Evolutionary conservation across 2,113 vertebrate species (phyloP), one percentile per base, ranked within the genome.

Genomic region (Diadophis punctatus): DNA sequence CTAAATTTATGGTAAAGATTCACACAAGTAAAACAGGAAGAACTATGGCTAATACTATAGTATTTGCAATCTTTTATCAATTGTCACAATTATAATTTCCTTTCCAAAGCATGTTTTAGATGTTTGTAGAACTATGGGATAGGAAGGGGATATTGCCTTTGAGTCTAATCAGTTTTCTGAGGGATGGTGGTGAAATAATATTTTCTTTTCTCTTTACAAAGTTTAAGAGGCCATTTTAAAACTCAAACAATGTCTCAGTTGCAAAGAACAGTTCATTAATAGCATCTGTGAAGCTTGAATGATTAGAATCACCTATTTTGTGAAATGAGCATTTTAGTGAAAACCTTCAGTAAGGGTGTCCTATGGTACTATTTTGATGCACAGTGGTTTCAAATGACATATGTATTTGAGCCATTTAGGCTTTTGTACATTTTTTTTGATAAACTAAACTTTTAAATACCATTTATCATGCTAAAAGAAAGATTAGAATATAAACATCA

Each of bases 341-440:
- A 91, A 52, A 22, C 34, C 27, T n/a, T 95, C 60, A 8, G 30
- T 23, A 91, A 58, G 39, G 11, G 16, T 91, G 60, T 5, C 43
- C 4, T 51, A 27, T 51, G 23, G 51, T 49, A 89, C 14, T 91
- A 43, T 52, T 91, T 68, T 48, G 2, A 0, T 16, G 25, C 1
- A 23, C 0, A 0, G 34, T 2, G 1, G 51, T 52, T 1, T 90
- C 84, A 92, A 90, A 8, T 0, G 0, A 30, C 46, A 4, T 60
- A 51, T 90, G 74, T 86, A 10, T 0, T 27, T 91, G 63, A 92
- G 7, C 7, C 5, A 55, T 93, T 92, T 9, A 3, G 58, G 53
- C 68, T 48, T 52, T 80, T 92, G 53, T 30, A 18, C 3, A 39
- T 34, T 43, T 92, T 90, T 90, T 5, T 55, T n/a, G 53, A 39